Evolutionary conservation across 2,797 vertebrate genomes (phyloP).

Genomic region (Syndactyla subalaris): DNA sequence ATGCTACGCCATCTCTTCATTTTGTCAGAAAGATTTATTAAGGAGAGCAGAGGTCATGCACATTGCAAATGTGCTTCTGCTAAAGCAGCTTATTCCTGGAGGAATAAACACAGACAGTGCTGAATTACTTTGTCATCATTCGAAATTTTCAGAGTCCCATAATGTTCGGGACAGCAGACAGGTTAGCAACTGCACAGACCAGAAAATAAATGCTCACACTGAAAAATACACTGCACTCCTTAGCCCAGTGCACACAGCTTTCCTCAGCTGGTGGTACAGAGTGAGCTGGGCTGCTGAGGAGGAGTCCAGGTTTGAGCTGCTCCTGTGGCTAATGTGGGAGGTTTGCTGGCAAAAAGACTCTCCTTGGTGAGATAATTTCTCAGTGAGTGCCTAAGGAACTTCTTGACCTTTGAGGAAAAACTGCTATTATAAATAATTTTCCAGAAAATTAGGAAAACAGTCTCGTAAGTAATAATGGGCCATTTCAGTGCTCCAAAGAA

Average conservation of each 20-base stretch:
- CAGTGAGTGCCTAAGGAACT: background rate
- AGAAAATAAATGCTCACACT: conserved; percentile 30
- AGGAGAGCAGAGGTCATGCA: background rate
- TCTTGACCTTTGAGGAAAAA: background rate
- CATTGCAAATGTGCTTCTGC: background rate
- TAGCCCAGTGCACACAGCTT: background rate
- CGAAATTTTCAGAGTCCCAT: background rate
- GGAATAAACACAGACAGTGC: conserved; percentile 53
- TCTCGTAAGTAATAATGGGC: background rate
- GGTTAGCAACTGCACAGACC: conserved; percentile 37
- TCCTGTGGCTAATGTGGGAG: background rate
- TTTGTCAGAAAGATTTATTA: conserved; percentile 30
- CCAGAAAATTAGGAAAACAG: background rate
- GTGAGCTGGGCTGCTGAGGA: background rate
- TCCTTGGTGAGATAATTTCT: background rate
- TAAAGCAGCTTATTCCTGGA: background rate
- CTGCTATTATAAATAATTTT: background rate
- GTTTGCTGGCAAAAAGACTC: background rate
- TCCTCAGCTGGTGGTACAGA: background rate
- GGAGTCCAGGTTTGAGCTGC: background rate
- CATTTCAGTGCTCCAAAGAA: background rate
- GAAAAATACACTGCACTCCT: conserved; percentile 37
- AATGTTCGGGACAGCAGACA: conserved; percentile 12
- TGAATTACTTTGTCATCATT: conserved; percentile 66
- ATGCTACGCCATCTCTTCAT: background rate